These are phyloP conservation scores for Lutjanus erythropterus DNA, from an alignment of 2,113 vertebrate genomes.

Conservation along the genomic window DNA sequence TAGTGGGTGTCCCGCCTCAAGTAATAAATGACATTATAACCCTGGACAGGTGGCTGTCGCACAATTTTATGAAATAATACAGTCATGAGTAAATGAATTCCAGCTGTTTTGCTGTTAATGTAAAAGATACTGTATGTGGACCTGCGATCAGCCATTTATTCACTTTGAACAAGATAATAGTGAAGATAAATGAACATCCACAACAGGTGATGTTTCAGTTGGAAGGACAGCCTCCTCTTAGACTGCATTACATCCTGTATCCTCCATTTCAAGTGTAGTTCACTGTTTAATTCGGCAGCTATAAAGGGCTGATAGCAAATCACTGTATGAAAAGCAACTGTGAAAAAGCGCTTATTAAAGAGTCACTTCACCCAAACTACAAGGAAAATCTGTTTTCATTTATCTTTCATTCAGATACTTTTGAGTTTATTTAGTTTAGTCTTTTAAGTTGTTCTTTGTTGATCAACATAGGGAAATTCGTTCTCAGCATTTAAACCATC, in stretches of 20 bases:
- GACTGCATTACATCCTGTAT: neutral
- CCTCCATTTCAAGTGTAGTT: neutral
- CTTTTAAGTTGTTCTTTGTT: no score
- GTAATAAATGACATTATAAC: conserved; percentile 48
- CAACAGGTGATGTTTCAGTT: neutral
- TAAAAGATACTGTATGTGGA: neutral
- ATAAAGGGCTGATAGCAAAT: neutral
- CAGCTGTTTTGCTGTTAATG: neutral
- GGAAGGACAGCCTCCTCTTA: neutral
- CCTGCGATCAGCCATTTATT: neutral
- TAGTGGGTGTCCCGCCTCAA: neutral
- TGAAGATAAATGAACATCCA: neutral
- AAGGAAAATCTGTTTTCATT: conserved; percentile 36
- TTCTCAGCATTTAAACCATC: no score
- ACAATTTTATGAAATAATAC: conserved; percentile 12
- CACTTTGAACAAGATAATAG: no score
- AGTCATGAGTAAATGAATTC: neutral
- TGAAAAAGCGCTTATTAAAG: conserved; percentile 12
- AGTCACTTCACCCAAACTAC: conserved; percentile 16
- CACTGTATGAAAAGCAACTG: conserved; percentile 8
- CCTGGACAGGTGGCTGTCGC: conserved; percentile 9
- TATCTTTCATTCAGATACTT: neutral
- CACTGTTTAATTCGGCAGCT: neutral
- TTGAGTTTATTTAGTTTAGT: neutral
- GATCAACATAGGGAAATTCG: no score